Evolutionary conservation across 2,113 vertebrate species (phyloP), one percentile per base, ranked within the genome.

Genomic region (Anarhynchus alexandrinus): DNA sequence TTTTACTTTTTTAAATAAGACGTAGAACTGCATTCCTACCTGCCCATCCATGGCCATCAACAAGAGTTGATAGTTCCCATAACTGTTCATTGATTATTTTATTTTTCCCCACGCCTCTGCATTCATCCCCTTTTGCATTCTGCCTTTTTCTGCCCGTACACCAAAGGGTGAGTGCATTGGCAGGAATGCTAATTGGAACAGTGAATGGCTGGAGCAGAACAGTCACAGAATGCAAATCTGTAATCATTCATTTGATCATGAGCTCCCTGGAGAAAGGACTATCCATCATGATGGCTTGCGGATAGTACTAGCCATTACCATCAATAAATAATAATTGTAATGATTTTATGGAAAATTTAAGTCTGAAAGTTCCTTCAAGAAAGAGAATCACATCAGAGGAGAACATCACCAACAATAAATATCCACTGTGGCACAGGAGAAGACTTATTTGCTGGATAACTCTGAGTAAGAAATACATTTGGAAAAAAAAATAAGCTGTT

Each of bases 281-380:
- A 96, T 95, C 81, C 58, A 43, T 93, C 93, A 59, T 4, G 22
- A 88, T 4, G 26, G 78, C 55, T 58, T 69, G 82, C 0, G 1
- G 89, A 82, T 16, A 83, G 82, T 67, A 80, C 66, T 49, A 81
- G 88, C 52, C 80, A 94, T 73, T 76, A 90, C 52, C 80, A 93
- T 73, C 79, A 90, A 91, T 93, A 97, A 95, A 91, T 94, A 94
- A 85, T 82, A 96, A 91, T 38, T 95, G 66, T 52, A 89, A 94
- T 32, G 71, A 92, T 95, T 90, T 82, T 66, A 83, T 59, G 36
- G 69, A 87, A 97, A 97, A 92, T 82, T 49, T 55, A 83, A 82
- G 81, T 12, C 66, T 5, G 12, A 36, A 82, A 88, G 86, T 73
- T 93, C 58, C 62, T 85, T 93, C 64, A 94, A 55, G 78, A 94